phyloP scores from a whole-genome alignment of 2,888 invertebrate genomes.

The Volucella inanis region DNA sequence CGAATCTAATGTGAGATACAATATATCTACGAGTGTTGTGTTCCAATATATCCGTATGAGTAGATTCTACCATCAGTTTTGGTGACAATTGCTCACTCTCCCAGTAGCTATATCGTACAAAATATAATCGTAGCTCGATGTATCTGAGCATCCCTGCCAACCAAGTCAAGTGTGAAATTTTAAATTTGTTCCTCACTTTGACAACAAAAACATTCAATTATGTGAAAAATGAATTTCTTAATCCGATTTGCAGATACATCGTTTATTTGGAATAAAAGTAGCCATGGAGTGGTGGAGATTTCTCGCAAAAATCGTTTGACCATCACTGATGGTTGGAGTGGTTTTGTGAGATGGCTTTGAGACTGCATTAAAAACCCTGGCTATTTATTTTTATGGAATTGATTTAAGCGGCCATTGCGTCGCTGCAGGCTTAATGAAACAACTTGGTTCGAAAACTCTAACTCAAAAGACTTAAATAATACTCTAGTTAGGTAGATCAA shows the following conservation, averaged over 20 bases:
- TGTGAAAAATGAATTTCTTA: constrained; percentile 82
- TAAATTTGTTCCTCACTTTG: constrained; percentile 83
- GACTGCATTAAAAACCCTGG: too few species aligned
- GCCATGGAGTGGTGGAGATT: constrained; percentile 26
- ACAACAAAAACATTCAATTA: constrained; percentile 82
- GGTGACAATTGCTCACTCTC: constrained; percentile 59
- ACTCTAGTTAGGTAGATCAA: too few species aligned
- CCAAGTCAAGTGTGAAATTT: constrained; percentile 84
- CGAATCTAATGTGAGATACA: constrained; percentile 69
- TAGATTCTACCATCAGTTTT: constrained; percentile 15
- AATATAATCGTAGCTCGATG: not conserved
- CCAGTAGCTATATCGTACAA: not conserved
- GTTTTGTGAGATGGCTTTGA: too few species aligned
- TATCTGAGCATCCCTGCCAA: constrained; percentile 56
- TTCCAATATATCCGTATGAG: constrained; percentile 3
- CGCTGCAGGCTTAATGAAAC: too few species aligned
- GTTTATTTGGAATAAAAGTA: constrained; percentile 61
- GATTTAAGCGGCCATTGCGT: too few species aligned
- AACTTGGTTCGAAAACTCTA: too few species aligned
- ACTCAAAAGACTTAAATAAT: too few species aligned
- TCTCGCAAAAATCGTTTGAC: constrained; percentile 27
- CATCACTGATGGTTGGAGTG: not conserved
- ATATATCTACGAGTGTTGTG: constrained; percentile 58
- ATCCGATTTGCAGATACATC: constrained; percentile 81
- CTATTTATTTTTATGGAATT: too few species aligned